A percentile compares a stretch with the other conserved stretches of the same genome.
These are phyloP conservation scores for Semaprochilodus insignis DNA, from an alignment of 2,797 vertebrate species.

Conservation along the genomic window DNA sequence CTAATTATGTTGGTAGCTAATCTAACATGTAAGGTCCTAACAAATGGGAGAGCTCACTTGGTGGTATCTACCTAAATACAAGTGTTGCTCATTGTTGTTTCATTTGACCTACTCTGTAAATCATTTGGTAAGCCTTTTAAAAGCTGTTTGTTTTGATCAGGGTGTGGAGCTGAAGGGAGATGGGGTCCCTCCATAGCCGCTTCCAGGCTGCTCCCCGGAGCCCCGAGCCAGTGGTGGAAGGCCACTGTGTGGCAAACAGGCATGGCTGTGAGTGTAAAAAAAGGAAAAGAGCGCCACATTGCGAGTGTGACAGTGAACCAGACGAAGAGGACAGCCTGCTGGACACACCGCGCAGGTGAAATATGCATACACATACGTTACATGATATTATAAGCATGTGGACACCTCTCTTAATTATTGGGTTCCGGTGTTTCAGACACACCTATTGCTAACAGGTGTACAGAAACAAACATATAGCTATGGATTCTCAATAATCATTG, in stretches of 20 bases:
- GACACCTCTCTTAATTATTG: background rate
- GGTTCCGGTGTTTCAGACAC: no score
- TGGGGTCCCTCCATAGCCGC: slow-evolving; percentile 76
- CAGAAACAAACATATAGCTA: no score
- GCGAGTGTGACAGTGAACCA: slow-evolving; percentile 82
- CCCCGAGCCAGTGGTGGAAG: slow-evolving; percentile 66
- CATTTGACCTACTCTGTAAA: background rate
- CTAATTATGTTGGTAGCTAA: no score
- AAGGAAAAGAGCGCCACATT: slow-evolving; percentile 80
- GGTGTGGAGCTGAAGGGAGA: slow-evolving; percentile 39
- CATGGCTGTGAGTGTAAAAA: slow-evolving; percentile 81
- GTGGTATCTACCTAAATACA: no score
- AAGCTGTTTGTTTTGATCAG: background rate
- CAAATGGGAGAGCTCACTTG: no score
- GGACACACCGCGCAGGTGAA: slow-evolving; percentile 83
- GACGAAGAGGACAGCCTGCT: slow-evolving; percentile 82
- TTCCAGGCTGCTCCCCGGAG: slow-evolving; percentile 70
- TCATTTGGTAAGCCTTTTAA: background rate
- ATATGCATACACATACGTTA: background rate
- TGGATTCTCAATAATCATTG: no score
- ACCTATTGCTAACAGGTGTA: no score
- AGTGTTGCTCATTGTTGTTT: no score
- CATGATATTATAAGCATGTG: no score
- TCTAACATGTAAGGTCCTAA: no score
- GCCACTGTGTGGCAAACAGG: slow-evolving; percentile 59